Conservation (phyloP, 2,888 invertebrate genomes). For the Noctua comes region DNA sequence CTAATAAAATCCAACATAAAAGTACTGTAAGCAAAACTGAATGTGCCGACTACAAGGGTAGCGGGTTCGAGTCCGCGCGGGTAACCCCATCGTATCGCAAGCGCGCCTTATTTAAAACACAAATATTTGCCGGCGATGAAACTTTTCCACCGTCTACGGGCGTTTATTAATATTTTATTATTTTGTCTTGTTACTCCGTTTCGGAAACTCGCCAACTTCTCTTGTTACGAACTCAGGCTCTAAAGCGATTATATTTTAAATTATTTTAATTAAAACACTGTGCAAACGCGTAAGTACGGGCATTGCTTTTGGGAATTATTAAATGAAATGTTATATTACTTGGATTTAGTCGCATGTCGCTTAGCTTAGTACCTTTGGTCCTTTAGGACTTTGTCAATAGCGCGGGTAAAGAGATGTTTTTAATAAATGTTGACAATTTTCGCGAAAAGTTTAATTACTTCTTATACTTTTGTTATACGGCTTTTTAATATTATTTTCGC, state of each 20-base stretch:
- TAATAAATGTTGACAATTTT: slow-evolving; percentile 38
- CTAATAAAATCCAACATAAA: slow-evolving; percentile 55
- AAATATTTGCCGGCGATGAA: slow-evolving; percentile 88
- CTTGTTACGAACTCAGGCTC: slow-evolving; percentile 87
- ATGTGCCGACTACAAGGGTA: slow-evolving; percentile 69
- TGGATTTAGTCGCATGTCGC: slow-evolving; percentile 24
- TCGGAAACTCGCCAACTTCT: slow-evolving; percentile 86
- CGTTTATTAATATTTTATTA: slow-evolving; percentile 91
- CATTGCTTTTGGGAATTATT: slow-evolving; percentile 75
- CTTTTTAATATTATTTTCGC: neutral
- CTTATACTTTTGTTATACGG: neutral
- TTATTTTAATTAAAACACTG: slow-evolving; percentile 90
- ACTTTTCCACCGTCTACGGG: slow-evolving; percentile 88
- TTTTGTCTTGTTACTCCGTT: slow-evolving; percentile 89
- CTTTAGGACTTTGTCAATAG: slow-evolving; percentile 36
- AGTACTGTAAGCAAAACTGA: slow-evolving; percentile 65
- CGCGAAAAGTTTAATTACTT: slow-evolving; percentile 12
- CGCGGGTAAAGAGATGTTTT: slow-evolving; percentile 17
- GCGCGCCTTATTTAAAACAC: slow-evolving; percentile 88
- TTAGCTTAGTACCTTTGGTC: slow-evolving; percentile 20
- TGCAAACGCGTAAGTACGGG: slow-evolving; percentile 82
- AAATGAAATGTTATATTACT: slow-evolving; percentile 70
- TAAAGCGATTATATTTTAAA: slow-evolving; percentile 91
- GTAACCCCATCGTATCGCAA: slow-evolving; percentile 85
- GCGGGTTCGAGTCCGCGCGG: slow-evolving; percentile 74